Evolutionary conservation across 2,797 vertebrate genomes (phyloP), one percentile per base, ranked within the genome.

Genomic region (Huso huso): DNA sequence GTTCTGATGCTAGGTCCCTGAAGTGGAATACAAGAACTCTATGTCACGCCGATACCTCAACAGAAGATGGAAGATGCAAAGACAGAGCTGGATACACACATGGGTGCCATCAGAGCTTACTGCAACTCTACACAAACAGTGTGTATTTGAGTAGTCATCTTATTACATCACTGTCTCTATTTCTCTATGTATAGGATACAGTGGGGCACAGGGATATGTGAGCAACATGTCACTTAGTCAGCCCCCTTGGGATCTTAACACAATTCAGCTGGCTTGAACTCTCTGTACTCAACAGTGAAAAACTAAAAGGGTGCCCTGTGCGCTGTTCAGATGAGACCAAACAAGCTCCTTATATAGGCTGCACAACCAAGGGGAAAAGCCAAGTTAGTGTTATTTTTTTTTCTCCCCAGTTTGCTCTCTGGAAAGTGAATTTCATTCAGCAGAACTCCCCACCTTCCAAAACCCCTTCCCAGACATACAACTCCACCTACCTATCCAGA

Each of bases 401-500:
- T 37, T 37, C 4, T 5, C 37, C 37, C 37, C 37, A 37, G 55
- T 13, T 13, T n/a, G 55, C 6, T n/a, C 6, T 7, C 55, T 11
- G 55, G 11, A 58, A 58, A 58, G 55, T 3, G 10, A 7, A 11
- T 11, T 13, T 58, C 6, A 11, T 13, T 7, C 55, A 58, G 12
- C 6, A n/a, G 55, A 58, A 7, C 13, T 58, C 12, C 3, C 55
- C 55, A n/a, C 11, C 11, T 6, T 7, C 12, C 55, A n/a, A 11
- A n/a, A 11, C 12, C 10, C 15, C 12, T n/a, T n/a, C 10, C 55
- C 15, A 55, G n/a, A n/a, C 37, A 37, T 4, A 37, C 37, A 37
- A 37, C 37, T 4, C 3, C 10, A 51, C 15, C 72, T 81, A 89
- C 87, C 83, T 83, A 74, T 89, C 86, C 59, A 87, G 74, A 0